A percentile compares a stretch with the other conserved stretches of the same genome.
Evolutionary conservation across 2,797 vertebrate genomes (phyloP).

Genomic region (Poecile montanus): DNA sequence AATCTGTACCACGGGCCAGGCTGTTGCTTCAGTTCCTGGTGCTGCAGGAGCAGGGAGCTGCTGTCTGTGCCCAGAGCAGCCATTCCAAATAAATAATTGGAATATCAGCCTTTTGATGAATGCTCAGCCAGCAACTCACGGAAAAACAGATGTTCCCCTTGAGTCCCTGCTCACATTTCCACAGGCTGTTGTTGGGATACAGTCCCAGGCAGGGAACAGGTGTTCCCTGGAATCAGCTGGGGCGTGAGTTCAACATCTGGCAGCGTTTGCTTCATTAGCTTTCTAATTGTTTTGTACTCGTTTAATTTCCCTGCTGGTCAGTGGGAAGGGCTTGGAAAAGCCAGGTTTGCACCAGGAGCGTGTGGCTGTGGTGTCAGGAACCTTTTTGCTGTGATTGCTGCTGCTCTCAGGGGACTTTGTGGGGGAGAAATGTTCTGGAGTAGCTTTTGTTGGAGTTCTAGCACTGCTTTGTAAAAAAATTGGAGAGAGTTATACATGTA

Average conservation of each 20-base stretch:
- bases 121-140: neutral
- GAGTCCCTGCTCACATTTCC: neutral
- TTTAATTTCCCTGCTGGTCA: neutral
- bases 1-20: neutral
- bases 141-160: neutral
- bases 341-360: neutral
- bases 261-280: neutral
- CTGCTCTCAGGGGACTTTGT: accelerated
- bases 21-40: neutral
- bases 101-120: neutral
- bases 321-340: neutral
- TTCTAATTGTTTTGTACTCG: neutral
- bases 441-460: neutral
- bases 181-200: accelerated
- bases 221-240: neutral
- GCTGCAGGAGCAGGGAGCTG: neutral
- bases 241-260: neutral
- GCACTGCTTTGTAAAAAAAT: neutral
- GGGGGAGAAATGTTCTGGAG: neutral
- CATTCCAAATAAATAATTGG: neutral
- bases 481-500: accelerated
- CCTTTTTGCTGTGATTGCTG: neutral
- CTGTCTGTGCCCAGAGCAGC: neutral
- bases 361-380: accelerated
- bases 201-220: neutral